A percentile compares a stretch with the other conserved stretches of the same genome.
Evolutionary conservation across 2,888 invertebrate species (phyloP).

Genomic region (Hetaerina titia): DNA sequence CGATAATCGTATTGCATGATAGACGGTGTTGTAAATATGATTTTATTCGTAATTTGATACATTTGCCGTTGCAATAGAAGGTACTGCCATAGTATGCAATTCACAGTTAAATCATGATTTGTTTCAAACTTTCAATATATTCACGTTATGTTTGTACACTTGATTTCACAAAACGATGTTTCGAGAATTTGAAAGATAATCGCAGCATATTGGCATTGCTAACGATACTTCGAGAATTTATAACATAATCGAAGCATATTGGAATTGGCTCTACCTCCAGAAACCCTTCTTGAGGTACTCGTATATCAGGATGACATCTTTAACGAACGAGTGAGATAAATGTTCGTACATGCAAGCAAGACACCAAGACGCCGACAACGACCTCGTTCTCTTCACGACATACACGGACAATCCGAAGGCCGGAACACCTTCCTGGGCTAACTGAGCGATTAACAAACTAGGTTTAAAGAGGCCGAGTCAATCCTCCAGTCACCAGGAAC

Average conservation of each 20-base stretch:
- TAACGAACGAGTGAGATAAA: neutral
- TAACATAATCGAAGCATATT: neutral
- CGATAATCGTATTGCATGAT: too few relatives aligned
- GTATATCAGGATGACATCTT: neutral
- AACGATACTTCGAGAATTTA: too few relatives aligned
- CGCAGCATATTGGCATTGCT: neutral
- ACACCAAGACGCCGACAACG: neutral
- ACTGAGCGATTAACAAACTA: neutral
- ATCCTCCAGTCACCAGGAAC: conserved; percentile 25
- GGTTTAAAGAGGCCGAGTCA: neutral
- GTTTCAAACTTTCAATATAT: too few relatives aligned
- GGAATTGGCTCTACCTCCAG: neutral
- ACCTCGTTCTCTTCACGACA: neutral
- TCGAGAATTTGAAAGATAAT: too few relatives aligned
- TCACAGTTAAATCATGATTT: too few relatives aligned
- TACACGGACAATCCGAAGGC: neutral
- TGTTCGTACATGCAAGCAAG: neutral
- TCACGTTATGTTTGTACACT: too few relatives aligned
- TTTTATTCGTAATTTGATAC: too few relatives aligned
- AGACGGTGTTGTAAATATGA: too few relatives aligned
- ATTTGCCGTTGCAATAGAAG: too few relatives aligned
- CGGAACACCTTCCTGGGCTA: neutral
- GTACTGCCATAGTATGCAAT: too few relatives aligned
- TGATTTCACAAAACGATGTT: too few relatives aligned
- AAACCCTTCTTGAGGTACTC: neutral